These are phyloP conservation scores for Abramis brama DNA, from an alignment of 2,113 vertebrate species.

Conservation along the genomic window DNA sequence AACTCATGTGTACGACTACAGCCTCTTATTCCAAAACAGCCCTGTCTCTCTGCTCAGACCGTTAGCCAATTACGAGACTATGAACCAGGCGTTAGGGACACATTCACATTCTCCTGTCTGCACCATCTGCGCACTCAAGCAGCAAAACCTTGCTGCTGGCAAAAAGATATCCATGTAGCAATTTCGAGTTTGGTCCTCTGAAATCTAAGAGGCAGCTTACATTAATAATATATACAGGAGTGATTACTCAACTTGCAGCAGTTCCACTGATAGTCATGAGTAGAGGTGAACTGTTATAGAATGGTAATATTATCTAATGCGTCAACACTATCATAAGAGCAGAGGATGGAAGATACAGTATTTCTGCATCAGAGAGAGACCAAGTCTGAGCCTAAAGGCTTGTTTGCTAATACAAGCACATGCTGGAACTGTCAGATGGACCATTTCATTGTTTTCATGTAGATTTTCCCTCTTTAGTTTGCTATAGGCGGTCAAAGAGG, in stretches of 20 bases:
- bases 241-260: constrained; percentile 7
- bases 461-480: not conserved
- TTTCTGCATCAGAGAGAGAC: not conserved
- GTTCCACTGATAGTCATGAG: not conserved
- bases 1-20: constrained; percentile 48
- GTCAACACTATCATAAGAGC: not conserved
- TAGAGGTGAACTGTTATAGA: not conserved
- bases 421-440: not conserved
- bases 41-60: not conserved
- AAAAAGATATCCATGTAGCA: constrained; percentile 10
- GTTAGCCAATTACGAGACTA: constrained; percentile 22
- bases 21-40: constrained; percentile 14
- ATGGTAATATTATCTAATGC: not conserved
- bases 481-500: not conserved
- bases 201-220: constrained; percentile 25
- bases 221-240: constrained; percentile 15
- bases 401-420: not conserved
- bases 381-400: not conserved
- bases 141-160: constrained; percentile 36
- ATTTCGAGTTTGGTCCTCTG: not conserved
- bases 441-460: constrained; percentile 9
- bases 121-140: constrained; percentile 29
- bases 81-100: constrained; percentile 17
- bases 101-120: constrained; percentile 16
- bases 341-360: not conserved